phyloP scores from a whole-genome alignment of 2,888 invertebrate species.

The Xanthorhoe designata region DNA sequence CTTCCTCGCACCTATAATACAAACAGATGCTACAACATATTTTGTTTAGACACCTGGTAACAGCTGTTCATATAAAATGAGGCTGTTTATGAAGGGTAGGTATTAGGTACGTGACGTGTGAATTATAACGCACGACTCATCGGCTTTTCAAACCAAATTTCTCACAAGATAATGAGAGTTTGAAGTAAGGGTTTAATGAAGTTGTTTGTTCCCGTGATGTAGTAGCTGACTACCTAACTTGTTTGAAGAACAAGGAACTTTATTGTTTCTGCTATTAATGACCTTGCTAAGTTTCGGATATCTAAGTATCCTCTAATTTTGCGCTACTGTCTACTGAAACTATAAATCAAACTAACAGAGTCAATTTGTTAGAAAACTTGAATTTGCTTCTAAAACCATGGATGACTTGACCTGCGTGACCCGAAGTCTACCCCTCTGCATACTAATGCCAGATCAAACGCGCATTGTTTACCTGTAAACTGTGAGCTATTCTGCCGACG shows the following conservation, averaged over 20 bases:
- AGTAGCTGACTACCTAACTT: too few species aligned
- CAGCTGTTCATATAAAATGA: constrained; percentile 6
- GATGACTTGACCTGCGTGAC: constrained; percentile 24
- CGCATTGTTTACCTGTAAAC: constrained; percentile 24
- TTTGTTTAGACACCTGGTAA: constrained; percentile 46
- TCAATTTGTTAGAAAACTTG: background rate
- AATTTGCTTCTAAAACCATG: constrained; percentile 4
- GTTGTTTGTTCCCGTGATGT: too few species aligned
- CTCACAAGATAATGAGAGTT: too few species aligned
- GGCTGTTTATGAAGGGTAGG: background rate
- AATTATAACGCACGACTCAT: background rate
- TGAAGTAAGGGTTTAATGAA: too few species aligned
- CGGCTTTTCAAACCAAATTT: too few species aligned
- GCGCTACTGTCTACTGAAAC: background rate
- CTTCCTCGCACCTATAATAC: constrained; percentile 26
- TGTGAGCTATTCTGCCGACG: constrained; percentile 13
- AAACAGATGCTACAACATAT: constrained; percentile 30
- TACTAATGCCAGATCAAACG: constrained; percentile 38
- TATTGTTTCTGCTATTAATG: too few species aligned
- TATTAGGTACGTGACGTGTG: constrained; percentile 4
- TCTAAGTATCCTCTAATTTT: background rate
- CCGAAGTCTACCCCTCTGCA: constrained; percentile 16
- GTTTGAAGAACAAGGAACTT: too few species aligned
- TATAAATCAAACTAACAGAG: background rate
- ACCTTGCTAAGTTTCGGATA: too few species aligned